Base-by-base conservation (phyloP, 2,113 vertebrate genomes). In the Amblyopsis rosae region DNA sequence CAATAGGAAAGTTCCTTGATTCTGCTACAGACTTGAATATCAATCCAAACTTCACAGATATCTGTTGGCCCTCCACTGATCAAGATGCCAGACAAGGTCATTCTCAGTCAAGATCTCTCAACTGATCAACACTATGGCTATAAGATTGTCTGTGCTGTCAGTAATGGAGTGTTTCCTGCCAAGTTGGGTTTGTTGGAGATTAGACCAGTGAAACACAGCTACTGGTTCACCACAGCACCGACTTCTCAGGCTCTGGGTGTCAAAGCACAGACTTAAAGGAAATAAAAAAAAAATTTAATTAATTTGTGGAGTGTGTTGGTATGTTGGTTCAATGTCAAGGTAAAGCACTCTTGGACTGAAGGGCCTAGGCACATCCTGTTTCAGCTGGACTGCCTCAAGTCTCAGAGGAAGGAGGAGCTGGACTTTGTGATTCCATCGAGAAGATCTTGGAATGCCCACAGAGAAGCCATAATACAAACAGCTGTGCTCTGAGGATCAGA, bases 41-140 rank as follows among this genome's bases (percentile, higher is more conserved):
- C 16, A 65, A 54, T 65, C 63, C 48, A 33, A 33, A 65, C 49
- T 50, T 26, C 26, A 26, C 49, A 32, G 50, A 54, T 33, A 48
- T 46, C 63, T 65, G 49, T 65, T 51, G 19, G 63, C 33, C 26
- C 26, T 26, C 26, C 26, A 26, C 26, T 26, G 26, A 26, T 26
- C 26, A 26, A 26, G 26, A 26, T 64, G 16, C 62, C 16, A 13
- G 62, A 64, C 48, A 64, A 64, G 62, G 47, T 64, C 62, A 64
- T 64, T 26, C 26, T 26, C 1, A 26, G 2, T 64, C 62, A 64
- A 64, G 19, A 64, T 64, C 63, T 54, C 63, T 65, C 63, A 13
- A 33, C 63, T 35, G 50, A 54, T 65, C 49, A 54, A 65, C 62
- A 64, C 47, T 64, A 64, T 64, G 62, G 62, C 46, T 64, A 64